These are phyloP conservation scores for Gymnarchus niloticus DNA, from an alignment of 2,113 vertebrate species.

Conservation along the genomic window DNA sequence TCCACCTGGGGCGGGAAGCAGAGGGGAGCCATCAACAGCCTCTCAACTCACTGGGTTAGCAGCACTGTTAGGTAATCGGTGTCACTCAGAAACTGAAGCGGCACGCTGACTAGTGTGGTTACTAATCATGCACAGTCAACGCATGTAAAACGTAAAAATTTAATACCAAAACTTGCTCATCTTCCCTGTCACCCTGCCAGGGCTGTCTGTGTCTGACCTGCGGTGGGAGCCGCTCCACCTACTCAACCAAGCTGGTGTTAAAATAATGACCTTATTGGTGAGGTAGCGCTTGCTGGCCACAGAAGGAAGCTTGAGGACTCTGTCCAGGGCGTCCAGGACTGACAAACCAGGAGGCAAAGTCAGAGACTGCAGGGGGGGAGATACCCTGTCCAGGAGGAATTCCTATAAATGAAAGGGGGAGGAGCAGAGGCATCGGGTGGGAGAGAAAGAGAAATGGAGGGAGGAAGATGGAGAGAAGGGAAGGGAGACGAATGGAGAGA, in stretches of 20 bases:
- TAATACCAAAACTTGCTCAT: too few relatives aligned
- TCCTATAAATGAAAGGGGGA: conserved; percentile 49
- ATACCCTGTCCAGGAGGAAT: conserved; percentile 61
- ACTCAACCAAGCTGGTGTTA: neutral
- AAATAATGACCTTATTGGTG: conserved; percentile 78
- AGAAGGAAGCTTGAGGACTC: conserved; percentile 74
- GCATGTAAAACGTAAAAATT: too few relatives aligned
- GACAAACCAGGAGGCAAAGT: conserved; percentile 62
- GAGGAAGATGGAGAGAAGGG: too few relatives aligned
- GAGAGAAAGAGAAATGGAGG: too few relatives aligned
- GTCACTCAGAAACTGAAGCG: too few relatives aligned
- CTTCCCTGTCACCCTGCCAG: too few relatives aligned
- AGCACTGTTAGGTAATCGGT: too few relatives aligned
- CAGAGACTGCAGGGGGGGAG: conserved; percentile 49
- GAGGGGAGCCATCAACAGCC: neutral
- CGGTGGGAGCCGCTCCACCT: neutral
- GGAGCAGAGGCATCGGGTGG: too few relatives aligned
- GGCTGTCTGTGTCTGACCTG: neutral
- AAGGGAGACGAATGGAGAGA: too few relatives aligned
- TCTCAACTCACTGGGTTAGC: too few relatives aligned
- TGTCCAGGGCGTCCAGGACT: conserved; percentile 65
- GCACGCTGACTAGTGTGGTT: too few relatives aligned
- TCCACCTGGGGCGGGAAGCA: conserved; percentile 69
- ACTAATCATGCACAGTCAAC: too few relatives aligned
- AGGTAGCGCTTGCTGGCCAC: conserved; percentile 90